Base-by-base conservation (phyloP, 1,140 invertebrate genomes). In the Magallana angulata region DNA sequence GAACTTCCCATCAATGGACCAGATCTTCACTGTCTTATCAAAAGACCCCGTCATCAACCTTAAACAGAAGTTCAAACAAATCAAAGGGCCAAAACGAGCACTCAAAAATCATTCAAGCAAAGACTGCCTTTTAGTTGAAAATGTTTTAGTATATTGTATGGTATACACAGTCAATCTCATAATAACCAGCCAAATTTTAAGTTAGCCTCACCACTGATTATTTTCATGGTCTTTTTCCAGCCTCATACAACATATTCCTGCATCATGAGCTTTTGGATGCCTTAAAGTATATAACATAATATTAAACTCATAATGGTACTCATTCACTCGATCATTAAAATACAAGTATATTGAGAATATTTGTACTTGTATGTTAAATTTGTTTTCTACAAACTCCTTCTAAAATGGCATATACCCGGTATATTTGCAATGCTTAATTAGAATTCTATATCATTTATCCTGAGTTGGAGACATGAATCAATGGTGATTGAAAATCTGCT, bases 11-110 rank as follows among this genome's bases (percentile, higher is more conserved):
- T 95, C 94, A 57, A 91, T 88, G 12, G 93, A 94, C 95, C 95
- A 95, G 36, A 95, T 94, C 90, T 94, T 94, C 48, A 95, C 92
- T 68, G 88, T 93, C 88, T 95, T 95, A 88, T 95, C 95, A 93
- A 95, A 95, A 12, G 94, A 94, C 59, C 94, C 94, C 59, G 94
- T 95, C 58, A 95, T 82, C 57, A 95, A 92, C 94, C 94, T 94
- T 88, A 8, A 89, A 90, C n/a, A 84, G 14, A 82, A 59, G 1
- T 11, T 57, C 14, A 60, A 82, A 12, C 8, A 85, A 14, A 64
- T 64, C 14, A 64, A 16, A 2, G 7, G 14, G 62, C 1, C 18
- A 1, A 16, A 64, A 64, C 1, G 5, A 48, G 6, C 36, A 64
- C 18, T 24, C 9, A 87, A 48, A 87, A 87, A 56, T 18, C 36